phyloP scores from a whole-genome alignment of 30 jellyfish, hydroid and myxozoan species.

The Aurelia aurita region DNA sequence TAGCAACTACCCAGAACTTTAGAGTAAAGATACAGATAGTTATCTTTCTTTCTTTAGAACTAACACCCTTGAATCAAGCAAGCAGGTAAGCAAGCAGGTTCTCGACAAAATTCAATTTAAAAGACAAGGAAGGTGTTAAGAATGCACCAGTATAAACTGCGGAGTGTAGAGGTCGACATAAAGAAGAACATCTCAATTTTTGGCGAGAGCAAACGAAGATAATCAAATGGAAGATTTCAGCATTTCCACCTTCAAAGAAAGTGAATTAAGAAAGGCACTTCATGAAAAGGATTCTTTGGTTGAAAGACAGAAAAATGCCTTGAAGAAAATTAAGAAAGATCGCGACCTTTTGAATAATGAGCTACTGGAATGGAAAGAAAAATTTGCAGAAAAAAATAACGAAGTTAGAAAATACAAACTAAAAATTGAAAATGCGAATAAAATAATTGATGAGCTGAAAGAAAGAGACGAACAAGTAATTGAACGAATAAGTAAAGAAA shows the following conservation, averaged over 20 bases:
- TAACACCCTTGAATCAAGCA: no score
- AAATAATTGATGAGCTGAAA: not conserved
- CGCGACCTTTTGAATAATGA: slow-evolving; percentile 35
- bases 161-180: no score
- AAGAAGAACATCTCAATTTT: no score
- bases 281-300: slow-evolving; percentile 11
- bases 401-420: not conserved
- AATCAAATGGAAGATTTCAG: no score
- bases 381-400: not conserved
- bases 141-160: no score
- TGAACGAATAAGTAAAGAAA: not conserved
- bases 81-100: no score
- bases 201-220: no score
- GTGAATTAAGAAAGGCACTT: not conserved
- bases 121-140: no score
- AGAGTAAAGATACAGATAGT: no score
- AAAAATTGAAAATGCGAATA: slow-evolving; percentile 2
- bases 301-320: slow-evolving; percentile 3
- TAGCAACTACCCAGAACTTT: no score
- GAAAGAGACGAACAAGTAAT: not conserved
- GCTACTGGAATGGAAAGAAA: slow-evolving; percentile 35
- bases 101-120: no score
- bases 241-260: not conserved
- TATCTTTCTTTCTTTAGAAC: no score
- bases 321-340: slow-evolving; percentile 22